These are phyloP conservation scores for Sarcophaga caerulescens DNA, from an alignment of 2,888 invertebrate species.

Conservation along the genomic window DNA sequence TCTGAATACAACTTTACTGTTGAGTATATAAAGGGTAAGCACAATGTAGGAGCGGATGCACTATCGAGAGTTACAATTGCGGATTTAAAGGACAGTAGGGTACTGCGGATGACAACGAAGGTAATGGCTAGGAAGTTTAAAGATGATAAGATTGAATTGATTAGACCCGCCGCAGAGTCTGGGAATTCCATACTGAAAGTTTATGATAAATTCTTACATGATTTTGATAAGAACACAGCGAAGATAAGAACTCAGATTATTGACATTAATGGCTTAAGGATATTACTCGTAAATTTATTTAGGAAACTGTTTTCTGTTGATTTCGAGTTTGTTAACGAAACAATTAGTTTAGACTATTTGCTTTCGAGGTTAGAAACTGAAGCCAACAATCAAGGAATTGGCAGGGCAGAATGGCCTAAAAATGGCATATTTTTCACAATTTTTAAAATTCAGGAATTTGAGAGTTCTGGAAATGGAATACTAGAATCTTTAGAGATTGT, in stretches of 20 bases:
- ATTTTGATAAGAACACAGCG: not conserved
- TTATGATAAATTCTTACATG: not conserved
- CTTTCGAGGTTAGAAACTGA: constrained; percentile 42
- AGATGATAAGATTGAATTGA: not conserved
- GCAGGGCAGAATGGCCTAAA: constrained; percentile 28
- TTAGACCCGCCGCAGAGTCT: not conserved
- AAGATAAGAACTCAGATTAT: not conserved
- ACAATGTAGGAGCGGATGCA: constrained; percentile 25
- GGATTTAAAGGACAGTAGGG: constrained; percentile 40
- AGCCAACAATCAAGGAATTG: constrained; percentile 32
- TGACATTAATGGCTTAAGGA: not conserved
- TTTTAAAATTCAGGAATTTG: not conserved
- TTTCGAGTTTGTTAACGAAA: constrained; percentile 41
- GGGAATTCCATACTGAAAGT: not conserved
- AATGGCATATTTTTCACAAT: constrained; percentile 8
- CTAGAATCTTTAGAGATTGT: constrained; percentile 33
- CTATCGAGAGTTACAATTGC: constrained; percentile 18
- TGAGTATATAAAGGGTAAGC: constrained; percentile 15
- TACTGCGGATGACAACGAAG: not conserved
- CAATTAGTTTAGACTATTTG: constrained; percentile 28
- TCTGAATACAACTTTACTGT: not conserved
- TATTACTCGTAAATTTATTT: not conserved
- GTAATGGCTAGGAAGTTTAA: not conserved
- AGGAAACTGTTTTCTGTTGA: constrained; percentile 6
- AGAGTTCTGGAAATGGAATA: not conserved